A percentile compares a stretch with the other conserved stretches of the same genome.
phyloP scores from a whole-genome alignment of 2,888 invertebrate species.

The Trissolcus brochymenae region DNA sequence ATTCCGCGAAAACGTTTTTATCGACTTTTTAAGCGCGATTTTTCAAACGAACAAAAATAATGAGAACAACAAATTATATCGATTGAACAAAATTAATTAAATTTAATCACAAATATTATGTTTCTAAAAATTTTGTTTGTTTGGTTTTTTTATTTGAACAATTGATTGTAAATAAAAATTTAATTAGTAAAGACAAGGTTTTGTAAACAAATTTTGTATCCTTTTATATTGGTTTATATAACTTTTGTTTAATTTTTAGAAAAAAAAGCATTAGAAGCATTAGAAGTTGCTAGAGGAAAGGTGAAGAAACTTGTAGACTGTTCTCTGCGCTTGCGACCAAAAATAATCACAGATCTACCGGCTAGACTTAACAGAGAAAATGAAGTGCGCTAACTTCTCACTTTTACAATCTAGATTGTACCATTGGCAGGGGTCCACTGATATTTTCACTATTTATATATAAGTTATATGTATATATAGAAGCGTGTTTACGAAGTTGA shows the following conservation, averaged over 20 bases:
- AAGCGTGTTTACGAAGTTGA: conserved; percentile 24
- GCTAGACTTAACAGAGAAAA: conserved; percentile 5
- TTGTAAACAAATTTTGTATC: too few species aligned
- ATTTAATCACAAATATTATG: too few species aligned
- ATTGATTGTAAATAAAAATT: too few species aligned
- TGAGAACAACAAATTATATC: not conserved
- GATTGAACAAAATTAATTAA: too few species aligned
- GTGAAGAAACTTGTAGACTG: too few species aligned
- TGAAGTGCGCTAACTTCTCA: conserved; percentile 8
- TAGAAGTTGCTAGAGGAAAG: too few species aligned
- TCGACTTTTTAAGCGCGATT: conserved; percentile 10
- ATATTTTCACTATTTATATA: conserved; percentile 49
- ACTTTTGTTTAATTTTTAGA: too few species aligned
- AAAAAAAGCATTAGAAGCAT: too few species aligned
- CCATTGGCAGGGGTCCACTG: conserved; percentile 48
- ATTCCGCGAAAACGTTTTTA: conserved; percentile 10
- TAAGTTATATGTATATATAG: conserved; percentile 37
- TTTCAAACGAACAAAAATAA: conserved; percentile 64
- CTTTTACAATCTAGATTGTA: conserved; percentile 36
- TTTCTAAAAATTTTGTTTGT: too few species aligned
- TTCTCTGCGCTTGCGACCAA: not conserved
- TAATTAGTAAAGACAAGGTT: too few species aligned
- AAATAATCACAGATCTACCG: not conserved
- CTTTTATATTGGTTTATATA: too few species aligned
- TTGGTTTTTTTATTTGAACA: too few species aligned